Base-by-base conservation (phyloP, 35 echinoderm and acorn worm genomes). In the Heliocidaris tuberculata region DNA sequence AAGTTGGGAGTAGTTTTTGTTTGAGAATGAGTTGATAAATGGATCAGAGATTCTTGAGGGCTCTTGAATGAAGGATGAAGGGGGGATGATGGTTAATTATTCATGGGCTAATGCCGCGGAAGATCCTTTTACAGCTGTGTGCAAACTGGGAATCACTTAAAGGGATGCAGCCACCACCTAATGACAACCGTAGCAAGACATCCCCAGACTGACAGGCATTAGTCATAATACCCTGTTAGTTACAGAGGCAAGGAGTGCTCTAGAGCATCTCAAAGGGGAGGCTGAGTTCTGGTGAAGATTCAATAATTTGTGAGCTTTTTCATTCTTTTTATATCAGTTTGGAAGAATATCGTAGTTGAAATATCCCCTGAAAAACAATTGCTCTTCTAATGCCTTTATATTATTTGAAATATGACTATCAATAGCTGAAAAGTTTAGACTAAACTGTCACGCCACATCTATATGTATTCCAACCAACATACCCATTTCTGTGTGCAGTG, bases 51-150 rank as follows among this genome's bases (percentile, higher is more conserved):
- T 47, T 35, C 31, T 89, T 4, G 87, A 89, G 87, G 31, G 87
- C 15, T 32, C 87, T 89, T 89, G 87, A 89, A 89, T 35, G 47
- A 32, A 32, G 87, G 47, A 89, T 89, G 87, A 89, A 89, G 87
- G 87, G 85, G 87, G 47, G 87, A 47, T 89, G 87, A 89, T 48
- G 87, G 87, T 89, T 89, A 89, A 89, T 89, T 89, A 89, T 89
- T 89, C 87, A 89, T 89, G 12, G 31, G 87, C 87, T 89, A 89
- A 89, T 89, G 87, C 87, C 29, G 87, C 47, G 13, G 15, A 89
- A 32, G 31, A 89, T 89, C 87, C 87, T 48, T 89, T 89, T 89
- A 89, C 87, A 48, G 87, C 87, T 89, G 31, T 89, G 87, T 32
- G 87, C 87, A 89, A 89, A 89, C 87, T 47, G 15, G 31, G 87